Evolutionary conservation across 2,888 invertebrate species (phyloP).

Genomic region (Nipponacmea schrenckii): DNA sequence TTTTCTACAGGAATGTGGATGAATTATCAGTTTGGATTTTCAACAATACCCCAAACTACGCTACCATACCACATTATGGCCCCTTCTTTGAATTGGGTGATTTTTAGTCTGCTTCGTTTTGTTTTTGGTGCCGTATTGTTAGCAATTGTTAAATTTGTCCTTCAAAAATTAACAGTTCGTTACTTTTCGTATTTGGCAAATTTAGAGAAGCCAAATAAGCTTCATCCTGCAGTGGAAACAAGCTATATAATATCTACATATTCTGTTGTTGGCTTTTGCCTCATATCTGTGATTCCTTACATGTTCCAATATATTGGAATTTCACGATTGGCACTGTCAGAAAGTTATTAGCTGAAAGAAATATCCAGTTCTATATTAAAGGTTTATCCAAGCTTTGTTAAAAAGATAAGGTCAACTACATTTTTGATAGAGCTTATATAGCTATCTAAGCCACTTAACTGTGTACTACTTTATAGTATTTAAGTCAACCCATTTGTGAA

Average conservation of each 20-base stretch:
- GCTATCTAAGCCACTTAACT: too few relatives aligned
- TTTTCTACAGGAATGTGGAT: slow-evolving; percentile 44
- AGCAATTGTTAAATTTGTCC: slow-evolving; percentile 34
- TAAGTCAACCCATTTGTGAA: too few relatives aligned
- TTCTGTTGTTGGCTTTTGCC: slow-evolving; percentile 40
- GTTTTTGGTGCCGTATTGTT: slow-evolving; percentile 42
- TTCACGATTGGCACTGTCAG: slow-evolving; percentile 29
- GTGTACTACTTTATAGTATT: too few relatives aligned
- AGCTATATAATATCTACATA: slow-evolving; percentile 52
- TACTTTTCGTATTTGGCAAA: slow-evolving; percentile 45
- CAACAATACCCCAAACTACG: slow-evolving; percentile 24
- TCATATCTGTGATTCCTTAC: slow-evolving; percentile 45
- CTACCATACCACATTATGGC: slow-evolving; percentile 31
- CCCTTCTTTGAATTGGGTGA: slow-evolving; percentile 42
- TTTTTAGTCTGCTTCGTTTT: slow-evolving; percentile 43
- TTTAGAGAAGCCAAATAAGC: slow-evolving; percentile 46
- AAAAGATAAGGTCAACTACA: too few relatives aligned
- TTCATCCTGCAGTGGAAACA: slow-evolving; percentile 44
- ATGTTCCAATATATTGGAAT: slow-evolving; percentile 45
- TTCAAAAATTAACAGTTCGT: slow-evolving; percentile 39
- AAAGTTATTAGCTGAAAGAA: not conserved
- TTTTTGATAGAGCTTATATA: too few relatives aligned
- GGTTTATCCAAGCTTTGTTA: too few relatives aligned
- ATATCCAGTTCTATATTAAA: not conserved
- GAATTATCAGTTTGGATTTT: slow-evolving; percentile 48